These are phyloP conservation scores for Odocoileus virginianus DNA, from an alignment of 2,113 vertebrate species.

Conservation along the genomic window DNA sequence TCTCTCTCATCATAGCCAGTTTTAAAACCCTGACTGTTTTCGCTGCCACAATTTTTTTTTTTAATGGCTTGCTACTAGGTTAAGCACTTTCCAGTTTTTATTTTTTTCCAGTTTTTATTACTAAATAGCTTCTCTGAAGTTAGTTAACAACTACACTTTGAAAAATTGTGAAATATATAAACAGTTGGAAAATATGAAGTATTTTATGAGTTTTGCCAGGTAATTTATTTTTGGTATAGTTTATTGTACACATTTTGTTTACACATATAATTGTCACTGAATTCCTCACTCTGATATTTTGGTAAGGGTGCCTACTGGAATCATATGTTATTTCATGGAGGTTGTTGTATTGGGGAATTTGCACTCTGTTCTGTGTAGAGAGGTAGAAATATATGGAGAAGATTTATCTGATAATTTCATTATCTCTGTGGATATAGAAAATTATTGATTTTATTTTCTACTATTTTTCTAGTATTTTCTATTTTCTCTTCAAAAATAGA, in stretches of 20 bases:
- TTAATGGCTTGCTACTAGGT: background rate
- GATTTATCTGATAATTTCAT: background rate
- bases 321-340: background rate
- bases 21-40: background rate
- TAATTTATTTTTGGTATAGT: background rate
- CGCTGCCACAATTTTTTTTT: background rate
- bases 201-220: background rate
- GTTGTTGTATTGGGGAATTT: background rate
- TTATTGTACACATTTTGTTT: background rate
- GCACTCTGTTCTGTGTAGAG: background rate
- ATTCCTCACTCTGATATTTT: background rate
- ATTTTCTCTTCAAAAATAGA: conserved; percentile 15
- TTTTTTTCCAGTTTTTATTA: conserved; percentile 1
- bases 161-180: background rate
- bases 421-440: background rate
- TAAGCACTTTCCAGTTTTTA: background rate
- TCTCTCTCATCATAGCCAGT: background rate
- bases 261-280: background rate
- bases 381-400: background rate
- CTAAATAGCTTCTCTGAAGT: background rate
- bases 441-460: background rate
- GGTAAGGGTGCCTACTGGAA: background rate
- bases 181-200: background rate
- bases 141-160: background rate
- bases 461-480: background rate